Percentiles rank a stretch among this genome's conserved stretches.
Evolutionary conservation across 2,113 vertebrate species (phyloP).

Genomic region (Lagopus leucura): DNA sequence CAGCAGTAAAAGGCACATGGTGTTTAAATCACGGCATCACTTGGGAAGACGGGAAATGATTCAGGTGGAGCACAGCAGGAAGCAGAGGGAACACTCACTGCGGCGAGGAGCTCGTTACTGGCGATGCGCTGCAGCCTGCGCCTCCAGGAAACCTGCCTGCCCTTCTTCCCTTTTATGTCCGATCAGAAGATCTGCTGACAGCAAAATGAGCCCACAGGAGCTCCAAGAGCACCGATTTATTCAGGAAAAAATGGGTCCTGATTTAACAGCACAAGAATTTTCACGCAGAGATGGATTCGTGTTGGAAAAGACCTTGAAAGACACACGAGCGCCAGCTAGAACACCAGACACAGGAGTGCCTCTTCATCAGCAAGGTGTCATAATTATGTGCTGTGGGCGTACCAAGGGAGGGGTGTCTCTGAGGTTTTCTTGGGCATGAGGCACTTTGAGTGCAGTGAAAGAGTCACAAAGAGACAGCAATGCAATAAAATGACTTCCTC

Average conservation of each 20-base stretch:
- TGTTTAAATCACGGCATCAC: neutral
- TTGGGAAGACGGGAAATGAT: neutral
- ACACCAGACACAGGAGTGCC: neutral
- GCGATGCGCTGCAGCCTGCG: no score
- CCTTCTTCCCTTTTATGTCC: neutral
- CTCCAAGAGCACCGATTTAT: neutral
- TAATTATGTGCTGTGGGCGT: neutral
- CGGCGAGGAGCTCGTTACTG: neutral
- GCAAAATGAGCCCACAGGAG: neutral
- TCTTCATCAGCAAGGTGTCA: neutral
- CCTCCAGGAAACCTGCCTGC: neutral
- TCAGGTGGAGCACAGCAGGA: neutral
- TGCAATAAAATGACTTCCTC: no score
- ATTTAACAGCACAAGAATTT: fast-evolving
- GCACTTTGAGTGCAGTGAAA: no score
- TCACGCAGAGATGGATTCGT: neutral
- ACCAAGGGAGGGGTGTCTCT: neutral
- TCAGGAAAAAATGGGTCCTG: neutral
- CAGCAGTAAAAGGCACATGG: neutral
- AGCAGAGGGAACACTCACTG: constrained; percentile 14
- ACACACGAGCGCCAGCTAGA: neutral
- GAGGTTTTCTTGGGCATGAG: neutral
- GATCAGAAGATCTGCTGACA: neutral
- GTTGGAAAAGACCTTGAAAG: neutral
- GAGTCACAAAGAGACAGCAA: no score